Conservation (phyloP, 2,888 invertebrate species). For the Apamea sordens region DNA sequence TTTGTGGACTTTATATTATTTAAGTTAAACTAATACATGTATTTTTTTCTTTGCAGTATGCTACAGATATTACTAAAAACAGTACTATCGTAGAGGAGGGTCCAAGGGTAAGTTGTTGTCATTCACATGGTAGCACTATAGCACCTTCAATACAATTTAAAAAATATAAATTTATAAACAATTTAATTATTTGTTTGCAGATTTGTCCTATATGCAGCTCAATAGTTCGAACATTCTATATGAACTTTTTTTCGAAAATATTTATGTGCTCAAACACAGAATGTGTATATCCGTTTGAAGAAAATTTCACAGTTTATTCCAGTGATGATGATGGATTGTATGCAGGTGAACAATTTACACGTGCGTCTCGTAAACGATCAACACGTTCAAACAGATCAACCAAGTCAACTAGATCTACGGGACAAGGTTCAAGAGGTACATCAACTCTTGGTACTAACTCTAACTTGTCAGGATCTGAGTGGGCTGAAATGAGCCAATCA, state of each 20-base stretch:
- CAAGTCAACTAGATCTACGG: constrained; percentile 1
- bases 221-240: constrained; percentile 73
- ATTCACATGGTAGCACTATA: neutral
- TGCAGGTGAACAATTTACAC: constrained; percentile 15
- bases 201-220: constrained; percentile 80
- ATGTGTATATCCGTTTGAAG: constrained; percentile 83
- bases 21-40: constrained; percentile 6
- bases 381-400: constrained; percentile 3
- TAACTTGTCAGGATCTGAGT: constrained; percentile 68
- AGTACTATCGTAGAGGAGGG: constrained; percentile 60
- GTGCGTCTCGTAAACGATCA: constrained; percentile 16
- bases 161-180: neutral
- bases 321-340: constrained; percentile 67
- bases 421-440: constrained; percentile 6
- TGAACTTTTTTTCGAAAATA: constrained; percentile 79
- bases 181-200: constrained; percentile 68
- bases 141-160: neutral
- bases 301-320: constrained; percentile 74
- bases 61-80: constrained; percentile 39
- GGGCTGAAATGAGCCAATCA: constrained; percentile 75
- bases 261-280: constrained; percentile 80
- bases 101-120: constrained; percentile 48
- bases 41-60: constrained; percentile 31
- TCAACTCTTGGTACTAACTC: constrained; percentile 63
- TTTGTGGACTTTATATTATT: neutral